Percentiles rank a stretch among this genome's conserved stretches.
Evolutionary conservation across 1,140 invertebrate genomes (phyloP).

Genomic region (Scaptomyza pallida): DNA sequence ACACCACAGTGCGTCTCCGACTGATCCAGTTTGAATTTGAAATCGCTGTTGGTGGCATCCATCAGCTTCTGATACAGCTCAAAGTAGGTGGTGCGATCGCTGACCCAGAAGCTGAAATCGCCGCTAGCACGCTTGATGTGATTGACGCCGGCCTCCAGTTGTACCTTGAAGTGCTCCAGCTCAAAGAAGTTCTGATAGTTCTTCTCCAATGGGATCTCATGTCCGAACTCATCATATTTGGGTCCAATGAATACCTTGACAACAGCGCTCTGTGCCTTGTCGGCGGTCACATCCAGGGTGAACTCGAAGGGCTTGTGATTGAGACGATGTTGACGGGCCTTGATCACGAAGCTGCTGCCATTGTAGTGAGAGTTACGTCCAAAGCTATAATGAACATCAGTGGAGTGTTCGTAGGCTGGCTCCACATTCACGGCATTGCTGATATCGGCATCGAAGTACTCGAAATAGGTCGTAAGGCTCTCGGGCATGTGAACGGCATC

Average conservation of each 20-base stretch:
- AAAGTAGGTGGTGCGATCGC: constrained; percentile 76
- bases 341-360: constrained; percentile 86
- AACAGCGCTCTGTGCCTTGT: constrained; percentile 84
- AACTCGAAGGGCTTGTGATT: constrained; percentile 89
- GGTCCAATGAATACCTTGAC: constrained; percentile 87
- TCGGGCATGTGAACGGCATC: constrained; percentile 87
- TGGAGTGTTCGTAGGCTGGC: constrained; percentile 20
- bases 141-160: constrained; percentile 66
- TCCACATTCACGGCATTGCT: constrained; percentile 87
- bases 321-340: constrained; percentile 85
- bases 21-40: constrained; percentile 85
- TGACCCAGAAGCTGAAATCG: constrained; percentile 75
- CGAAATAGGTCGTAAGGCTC: constrained; percentile 89
- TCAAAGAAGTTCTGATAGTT: constrained; percentile 83
- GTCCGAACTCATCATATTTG: constrained; percentile 85
- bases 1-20: constrained; percentile 85
- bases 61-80: constrained; percentile 79
- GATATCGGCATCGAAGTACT: constrained; percentile 88
- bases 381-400: constrained; percentile 85
- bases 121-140: constrained; percentile 72
- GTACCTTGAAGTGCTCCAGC: constrained; percentile 78
- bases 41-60: constrained; percentile 83
- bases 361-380: constrained; percentile 87
- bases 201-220: constrained; percentile 62
- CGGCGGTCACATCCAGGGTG: constrained; percentile 85